Evolutionary conservation across 2,888 invertebrate species (phyloP), one percentile per base, ranked within the genome.

Genomic region (Halictus ligatus): DNA sequence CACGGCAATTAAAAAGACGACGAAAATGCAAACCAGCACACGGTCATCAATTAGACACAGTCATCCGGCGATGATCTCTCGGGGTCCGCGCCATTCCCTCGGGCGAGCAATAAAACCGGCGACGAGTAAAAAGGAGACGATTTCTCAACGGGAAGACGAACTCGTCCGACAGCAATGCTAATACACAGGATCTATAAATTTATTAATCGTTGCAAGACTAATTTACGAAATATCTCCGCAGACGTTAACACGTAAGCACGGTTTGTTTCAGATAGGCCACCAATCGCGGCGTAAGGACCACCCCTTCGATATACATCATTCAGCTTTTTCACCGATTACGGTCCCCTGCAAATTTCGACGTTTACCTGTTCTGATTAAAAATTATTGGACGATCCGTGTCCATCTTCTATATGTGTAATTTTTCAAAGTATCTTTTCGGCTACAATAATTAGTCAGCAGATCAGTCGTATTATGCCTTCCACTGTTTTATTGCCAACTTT

Each of bases 121-220:
- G 35, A n/a, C 43, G 78, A 54, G 71, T n/a, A 50, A 40, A 54
- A 71, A 40, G 21, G 54, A 58, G n/a, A 10, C 78, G 78, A 78
- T 78, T 78, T 78, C 78, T 71, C 71, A 71, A 78, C 78, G 25
- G 78, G 43, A 71, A 43, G 58, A 58, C 54, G 71, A 29, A 78
- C 78, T 50, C 43, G 54, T 71, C 43, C 18, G 43, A 43, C 78
- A 21, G 71, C 78, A 71, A 78, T 78, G 78, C 78, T 78, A 78
- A 78, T 77, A n/a, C 69, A 50, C 69, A 69, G 77, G 40, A 40
- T 69, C 69, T 78, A 69, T 78, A 75, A 75, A 58, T 78, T 78
- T 43, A 69, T 78, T 54, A 58, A 78, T 78, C 71, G n/a, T 71
- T 71, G 43, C 29, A 35, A 29, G 43, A 40, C 71, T 78, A 78